Conservation (phyloP, 2,797 vertebrate genomes). For the Chelonia mydas region DNA sequence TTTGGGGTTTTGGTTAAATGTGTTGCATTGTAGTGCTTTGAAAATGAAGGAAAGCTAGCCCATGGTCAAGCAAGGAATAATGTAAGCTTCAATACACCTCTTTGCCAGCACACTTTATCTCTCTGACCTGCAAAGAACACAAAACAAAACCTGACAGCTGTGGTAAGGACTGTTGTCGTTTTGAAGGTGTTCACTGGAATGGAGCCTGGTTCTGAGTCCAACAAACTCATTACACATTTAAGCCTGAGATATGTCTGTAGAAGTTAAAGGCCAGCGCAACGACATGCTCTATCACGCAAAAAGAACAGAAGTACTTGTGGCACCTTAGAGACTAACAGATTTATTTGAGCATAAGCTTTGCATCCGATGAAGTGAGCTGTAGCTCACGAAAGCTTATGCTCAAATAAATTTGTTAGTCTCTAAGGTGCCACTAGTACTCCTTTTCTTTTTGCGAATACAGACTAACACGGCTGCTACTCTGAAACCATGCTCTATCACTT, state of each 20-base stretch:
- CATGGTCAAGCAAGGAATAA: not conserved
- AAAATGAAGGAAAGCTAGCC: not conserved
- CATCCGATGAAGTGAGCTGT: too few species aligned
- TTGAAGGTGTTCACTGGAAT: not conserved
- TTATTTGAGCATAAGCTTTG: too few species aligned
- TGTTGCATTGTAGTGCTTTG: not conserved
- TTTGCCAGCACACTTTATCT: not conserved
- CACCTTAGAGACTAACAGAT: too few species aligned
- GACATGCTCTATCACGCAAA: accelerated
- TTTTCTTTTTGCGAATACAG: too few species aligned
- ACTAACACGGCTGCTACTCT: too few species aligned
- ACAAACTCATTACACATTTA: not conserved
- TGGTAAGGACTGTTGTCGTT: not conserved
- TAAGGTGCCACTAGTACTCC: too few species aligned
- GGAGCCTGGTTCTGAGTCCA: not conserved
- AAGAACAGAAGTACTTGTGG: too few species aligned
- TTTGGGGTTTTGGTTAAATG: not conserved
- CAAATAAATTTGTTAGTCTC: too few species aligned
- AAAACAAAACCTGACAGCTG: not conserved
- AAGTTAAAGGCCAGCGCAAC: not conserved
- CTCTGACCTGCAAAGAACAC: not conserved
- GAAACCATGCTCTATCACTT: not conserved
- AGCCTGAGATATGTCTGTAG: not conserved
- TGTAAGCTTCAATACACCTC: not conserved
- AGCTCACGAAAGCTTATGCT: too few species aligned